Evolutionary conservation across 2,888 invertebrate genomes (phyloP), one percentile per base, ranked within the genome.

Genomic region (Syrphus vitripennis): DNA sequence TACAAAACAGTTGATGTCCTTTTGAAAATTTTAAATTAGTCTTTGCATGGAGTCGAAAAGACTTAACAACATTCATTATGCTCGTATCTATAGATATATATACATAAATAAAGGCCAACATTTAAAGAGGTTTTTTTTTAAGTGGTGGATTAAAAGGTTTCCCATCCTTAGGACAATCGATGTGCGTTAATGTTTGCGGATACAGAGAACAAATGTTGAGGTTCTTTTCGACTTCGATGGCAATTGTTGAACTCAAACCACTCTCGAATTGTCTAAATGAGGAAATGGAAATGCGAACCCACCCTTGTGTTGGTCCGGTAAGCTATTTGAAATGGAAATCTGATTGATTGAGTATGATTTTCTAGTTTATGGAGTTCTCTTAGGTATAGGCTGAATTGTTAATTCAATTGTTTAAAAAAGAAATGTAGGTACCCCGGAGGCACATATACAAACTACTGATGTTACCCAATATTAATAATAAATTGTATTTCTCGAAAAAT

Each of bases 21-120:
- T 83, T 79, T 79, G 79, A 71, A 71, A 37, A 79, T 84, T 80
- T 80, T 71, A 80, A 80, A 84, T 84, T 76, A 84, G 80, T 84
- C 71, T 21, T 67, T 42, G 74, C 42, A 63, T 57, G 45, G 48
- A 63, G 57, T 63, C 40, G 70, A 70, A 70, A 75, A 70, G 34
- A 26, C 50, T 53, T 14, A 14, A 34, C 21, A 37, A 50, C 6
- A 7, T 14, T 24, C 9, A 45, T 31, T 31, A 5, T 7, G 5
- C 5, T 9, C 6, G 9, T 31, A 31, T 9, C 1, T 7, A 5
- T 14, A 10, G 5, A 45, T 4, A 16, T n/a, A 31, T 14, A 1
- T 6, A 5, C 31, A 12, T 4, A 40, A 26, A 24, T 14, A 61
- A 61, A 69, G 14, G n/a, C 1, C 12, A 21, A 42, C 21, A 10